Evolutionary conservation across 2,113 vertebrate genomes (phyloP).

Genomic region (Arenaria interpres): DNA sequence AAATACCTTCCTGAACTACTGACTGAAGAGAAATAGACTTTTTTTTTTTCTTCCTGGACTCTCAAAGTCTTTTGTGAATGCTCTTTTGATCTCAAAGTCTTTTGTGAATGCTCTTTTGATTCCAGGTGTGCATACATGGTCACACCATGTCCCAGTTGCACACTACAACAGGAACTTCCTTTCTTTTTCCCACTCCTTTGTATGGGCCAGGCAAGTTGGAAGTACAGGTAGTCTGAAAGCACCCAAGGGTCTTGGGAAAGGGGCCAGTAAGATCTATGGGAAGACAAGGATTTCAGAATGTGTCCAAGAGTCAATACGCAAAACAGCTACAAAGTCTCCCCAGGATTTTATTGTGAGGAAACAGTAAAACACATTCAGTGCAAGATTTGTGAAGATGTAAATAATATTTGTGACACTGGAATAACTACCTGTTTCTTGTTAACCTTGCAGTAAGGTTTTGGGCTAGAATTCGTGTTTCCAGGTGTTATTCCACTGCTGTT

Average conservation of each 20-base stretch:
- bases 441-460: not conserved
- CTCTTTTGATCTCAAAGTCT: not conserved
- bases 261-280: not conserved
- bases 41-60: not conserved
- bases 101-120: not conserved
- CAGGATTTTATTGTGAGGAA: not conserved
- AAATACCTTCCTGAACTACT: not conserved
- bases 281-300: not conserved
- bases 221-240: not conserved
- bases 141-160: not conserved
- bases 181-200: not conserved
- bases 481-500: not conserved
- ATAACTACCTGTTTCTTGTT: not conserved
- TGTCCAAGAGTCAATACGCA: not conserved
- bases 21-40: not conserved
- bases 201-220: not conserved
- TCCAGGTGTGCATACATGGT: not conserved
- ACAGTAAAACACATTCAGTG: not conserved
- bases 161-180: not conserved
- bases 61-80: not conserved
- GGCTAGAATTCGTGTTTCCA: not conserved
- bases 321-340: not conserved
- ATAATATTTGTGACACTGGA: not conserved
- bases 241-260: not conserved
- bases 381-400: not conserved